A percentile compares a stretch with the other conserved stretches of the same genome.
Evolutionary conservation across 92 coral and sea anemone genomes (phyloP).

Genomic region (Palythoa heliodiscus): DNA sequence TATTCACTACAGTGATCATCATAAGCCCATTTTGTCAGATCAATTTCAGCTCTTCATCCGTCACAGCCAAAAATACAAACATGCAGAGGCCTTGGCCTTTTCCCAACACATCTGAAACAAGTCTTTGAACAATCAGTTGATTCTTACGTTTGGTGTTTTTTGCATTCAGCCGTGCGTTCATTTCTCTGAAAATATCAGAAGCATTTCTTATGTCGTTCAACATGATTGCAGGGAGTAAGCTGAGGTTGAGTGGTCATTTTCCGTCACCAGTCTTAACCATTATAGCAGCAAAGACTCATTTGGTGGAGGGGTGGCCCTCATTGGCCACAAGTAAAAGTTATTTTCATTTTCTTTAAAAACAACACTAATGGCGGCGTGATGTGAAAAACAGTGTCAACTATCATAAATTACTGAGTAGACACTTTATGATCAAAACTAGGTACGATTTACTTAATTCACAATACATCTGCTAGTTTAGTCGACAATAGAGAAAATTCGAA

Average conservation of each 20-base stretch:
- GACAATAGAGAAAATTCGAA: too few species aligned
- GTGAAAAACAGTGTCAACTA: too few species aligned
- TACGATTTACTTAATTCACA: too few species aligned
- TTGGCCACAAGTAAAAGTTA: neutral
- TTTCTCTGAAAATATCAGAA: constrained; percentile 18
- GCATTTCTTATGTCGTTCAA: constrained; percentile 12
- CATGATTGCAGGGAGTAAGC: constrained; percentile 1
- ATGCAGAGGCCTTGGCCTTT: constrained; percentile 21
- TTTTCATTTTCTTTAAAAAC: neutral
- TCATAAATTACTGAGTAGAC: too few species aligned
- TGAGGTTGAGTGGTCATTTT: neutral
- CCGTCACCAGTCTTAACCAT: constrained; percentile 12
- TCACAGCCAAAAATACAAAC: constrained; percentile 14
- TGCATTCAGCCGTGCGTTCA: constrained; percentile 4
- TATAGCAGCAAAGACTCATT: constrained; percentile 4
- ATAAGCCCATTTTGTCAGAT: neutral
- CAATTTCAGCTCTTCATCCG: constrained; percentile 16
- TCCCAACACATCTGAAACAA: constrained; percentile 15
- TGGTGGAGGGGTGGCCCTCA: constrained; percentile 18
- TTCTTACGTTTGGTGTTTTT: constrained; percentile 2
- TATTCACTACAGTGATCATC: constrained; percentile 19
- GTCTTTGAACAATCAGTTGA: constrained; percentile 15
- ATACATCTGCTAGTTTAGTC: too few species aligned
- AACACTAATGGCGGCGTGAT: too few species aligned
- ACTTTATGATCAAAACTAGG: too few species aligned